Evolutionary conservation across 2,888 invertebrate genomes (phyloP).

Genomic region (Erynnis tages): DNA sequence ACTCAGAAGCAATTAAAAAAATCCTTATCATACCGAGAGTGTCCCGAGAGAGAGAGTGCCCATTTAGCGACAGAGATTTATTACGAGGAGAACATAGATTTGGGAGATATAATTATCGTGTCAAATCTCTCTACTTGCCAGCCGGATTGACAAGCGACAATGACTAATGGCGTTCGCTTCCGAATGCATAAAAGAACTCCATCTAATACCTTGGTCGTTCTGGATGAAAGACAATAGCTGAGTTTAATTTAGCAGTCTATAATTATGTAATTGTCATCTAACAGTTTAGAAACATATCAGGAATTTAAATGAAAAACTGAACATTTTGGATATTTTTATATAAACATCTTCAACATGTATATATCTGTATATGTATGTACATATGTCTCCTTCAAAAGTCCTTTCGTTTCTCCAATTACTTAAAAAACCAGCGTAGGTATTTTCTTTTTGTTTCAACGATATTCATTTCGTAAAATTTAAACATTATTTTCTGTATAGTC

Average conservation of each 20-base stretch:
- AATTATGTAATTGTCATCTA: not conserved
- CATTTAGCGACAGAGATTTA: slow-evolving; percentile 32
- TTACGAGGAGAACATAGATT: slow-evolving; percentile 31
- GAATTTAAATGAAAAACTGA: too few species aligned
- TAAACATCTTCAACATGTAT: too few species aligned
- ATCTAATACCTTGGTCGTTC: slow-evolving; percentile 39
- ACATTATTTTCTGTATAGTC: too few species aligned
- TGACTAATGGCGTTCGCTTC: slow-evolving; percentile 59
- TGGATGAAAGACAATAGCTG: slow-evolving; percentile 11
- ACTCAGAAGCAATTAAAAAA: slow-evolving; percentile 8
- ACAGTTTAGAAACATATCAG: not conserved
- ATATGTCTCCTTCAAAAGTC: too few species aligned
- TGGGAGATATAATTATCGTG: slow-evolving; percentile 40
- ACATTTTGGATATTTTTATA: too few species aligned
- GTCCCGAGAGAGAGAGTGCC: not conserved
- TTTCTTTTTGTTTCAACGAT: too few species aligned
- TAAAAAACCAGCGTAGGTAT: too few species aligned
- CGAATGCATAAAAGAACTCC: slow-evolving; percentile 39
- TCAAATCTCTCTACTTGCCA: slow-evolving; percentile 33
- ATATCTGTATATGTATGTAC: too few species aligned
- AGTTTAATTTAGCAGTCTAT: slow-evolving; percentile 1
- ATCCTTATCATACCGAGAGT: slow-evolving; percentile 14
- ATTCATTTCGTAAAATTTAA: too few species aligned
- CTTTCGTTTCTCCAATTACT: too few species aligned
- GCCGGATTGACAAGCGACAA: slow-evolving; percentile 42